Conservation (phyloP, 2,888 invertebrate species). For the Gasteruption jaculator region DNA sequence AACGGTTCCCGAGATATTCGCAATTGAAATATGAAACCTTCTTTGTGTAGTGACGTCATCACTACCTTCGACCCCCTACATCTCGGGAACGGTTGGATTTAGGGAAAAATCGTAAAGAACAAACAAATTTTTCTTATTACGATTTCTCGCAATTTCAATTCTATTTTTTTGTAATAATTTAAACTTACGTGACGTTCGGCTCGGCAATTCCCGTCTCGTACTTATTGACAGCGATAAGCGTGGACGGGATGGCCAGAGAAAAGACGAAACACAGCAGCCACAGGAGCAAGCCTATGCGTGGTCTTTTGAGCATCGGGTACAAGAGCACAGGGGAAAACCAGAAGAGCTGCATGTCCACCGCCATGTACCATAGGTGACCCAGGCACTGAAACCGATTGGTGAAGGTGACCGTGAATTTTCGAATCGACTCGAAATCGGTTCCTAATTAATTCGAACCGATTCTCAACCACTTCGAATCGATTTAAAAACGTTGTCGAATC, state of each 20-base stretch:
- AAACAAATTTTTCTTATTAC: too few species aligned
- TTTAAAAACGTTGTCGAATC: too few species aligned
- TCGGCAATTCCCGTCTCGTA: slow-evolving; percentile 32
- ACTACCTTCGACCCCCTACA: too few species aligned
- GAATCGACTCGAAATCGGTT: background rate
- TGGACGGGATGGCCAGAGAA: slow-evolving; percentile 39
- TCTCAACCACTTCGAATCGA: too few species aligned
- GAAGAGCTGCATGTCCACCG: slow-evolving; percentile 58
- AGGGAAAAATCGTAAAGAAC: too few species aligned
- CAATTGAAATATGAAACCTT: too few species aligned
- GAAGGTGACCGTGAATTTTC: background rate
- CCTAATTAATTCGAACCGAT: background rate
- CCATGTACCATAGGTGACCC: slow-evolving; percentile 58
- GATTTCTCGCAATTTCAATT: background rate
- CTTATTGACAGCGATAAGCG: slow-evolving; percentile 43
- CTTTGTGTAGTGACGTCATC: too few species aligned
- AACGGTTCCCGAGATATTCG: too few species aligned
- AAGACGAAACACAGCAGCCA: slow-evolving; percentile 31
- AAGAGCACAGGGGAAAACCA: slow-evolving; percentile 56
- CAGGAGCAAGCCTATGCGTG: slow-evolving; percentile 39
- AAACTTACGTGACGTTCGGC: too few species aligned
- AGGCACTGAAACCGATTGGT: slow-evolving; percentile 53
- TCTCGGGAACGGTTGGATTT: too few species aligned
- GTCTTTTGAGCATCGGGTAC: slow-evolving; percentile 51
- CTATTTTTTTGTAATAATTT: too few species aligned